A percentile compares a stretch with the other conserved stretches of the same genome.
Conservation (phyloP, 2,888 invertebrate genomes). For the Blera fallax region DNA sequence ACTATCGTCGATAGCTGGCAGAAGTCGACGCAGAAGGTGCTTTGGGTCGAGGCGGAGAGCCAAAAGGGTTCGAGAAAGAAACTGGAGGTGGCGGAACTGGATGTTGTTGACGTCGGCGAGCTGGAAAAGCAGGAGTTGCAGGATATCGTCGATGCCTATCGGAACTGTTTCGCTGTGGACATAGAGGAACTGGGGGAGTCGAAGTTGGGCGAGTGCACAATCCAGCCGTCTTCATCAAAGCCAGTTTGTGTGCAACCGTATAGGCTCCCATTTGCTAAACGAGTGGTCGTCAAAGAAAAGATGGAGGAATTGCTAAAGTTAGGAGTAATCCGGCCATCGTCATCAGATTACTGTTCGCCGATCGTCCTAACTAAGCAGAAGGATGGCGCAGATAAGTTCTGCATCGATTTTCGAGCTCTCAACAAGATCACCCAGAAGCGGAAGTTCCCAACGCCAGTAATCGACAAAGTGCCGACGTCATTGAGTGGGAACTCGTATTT, state of each 20-base stretch:
- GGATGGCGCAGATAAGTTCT: slow-evolving; percentile 20
- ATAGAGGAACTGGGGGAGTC: neutral
- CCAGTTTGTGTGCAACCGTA: slow-evolving; percentile 8
- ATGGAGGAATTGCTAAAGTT: neutral
- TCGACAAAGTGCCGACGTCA: neutral
- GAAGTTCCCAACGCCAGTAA: neutral
- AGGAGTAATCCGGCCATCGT: neutral
- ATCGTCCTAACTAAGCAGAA: slow-evolving; percentile 18
- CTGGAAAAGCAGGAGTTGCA: neutral
- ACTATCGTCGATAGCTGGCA: neutral
- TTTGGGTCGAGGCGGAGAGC: neutral
- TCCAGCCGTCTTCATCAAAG: too few species aligned
- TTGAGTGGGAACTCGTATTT: neutral
- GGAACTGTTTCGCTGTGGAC: slow-evolving; percentile 19
- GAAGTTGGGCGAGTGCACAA: neutral
- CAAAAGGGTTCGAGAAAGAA: neutral
- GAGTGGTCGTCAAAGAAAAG: neutral
- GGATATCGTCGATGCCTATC: neutral
- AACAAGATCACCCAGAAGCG: neutral
- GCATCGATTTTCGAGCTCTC: neutral
- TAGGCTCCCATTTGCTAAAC: slow-evolving; percentile 20
- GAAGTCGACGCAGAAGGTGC: neutral
- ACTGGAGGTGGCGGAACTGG: neutral
- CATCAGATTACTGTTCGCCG: slow-evolving; percentile 7
- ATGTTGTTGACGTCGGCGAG: neutral